Base-by-base conservation (phyloP, 92 coral and sea anemone genomes). In the Palythoa caribaeorum region DNA sequence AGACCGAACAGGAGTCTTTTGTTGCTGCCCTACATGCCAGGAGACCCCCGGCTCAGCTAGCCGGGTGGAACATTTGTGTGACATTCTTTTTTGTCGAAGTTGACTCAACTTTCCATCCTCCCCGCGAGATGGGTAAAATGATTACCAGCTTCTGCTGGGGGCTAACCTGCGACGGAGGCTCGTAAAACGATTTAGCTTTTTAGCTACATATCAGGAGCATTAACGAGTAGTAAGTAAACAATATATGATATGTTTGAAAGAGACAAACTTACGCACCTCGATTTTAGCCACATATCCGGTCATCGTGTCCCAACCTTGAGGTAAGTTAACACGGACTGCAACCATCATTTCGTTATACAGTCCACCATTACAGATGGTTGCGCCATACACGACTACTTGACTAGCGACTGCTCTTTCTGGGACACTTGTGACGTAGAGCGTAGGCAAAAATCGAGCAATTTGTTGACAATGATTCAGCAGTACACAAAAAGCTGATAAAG, bases 301-400 rank as follows among this genome's bases (percentile, higher is more conserved):
- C 7, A 0, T 17, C n/a, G 91, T 91, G 69, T 89, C 88, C 94
- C 96, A 93, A 16, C 96, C 96, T 35, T 79, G 65, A 1, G 96
- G 96, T 36, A 93, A 37, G 76, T 93, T 93, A 3, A 93, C 92
- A 2, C 90, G 91, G 20, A 81, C 94, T 39, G 72, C 39, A 9
- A 85, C 73, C 73, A 76, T 44, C 85, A 84, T 85, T 15, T 80
- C 76, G 65, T 88, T 20, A 88, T 89, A 91, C 66, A 91, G 53
- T 19, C 84, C 83, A 2, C 94, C 86, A 44, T 91, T 92, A 78
- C 96, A 93, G n/a, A 93, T 85, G n/a, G 92, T 91, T 4, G 96
- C 96, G 19, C 87, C 89, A 39, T 93, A 93, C 87, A 87, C 16
- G 40, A 93, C 60, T 3, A 84, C 91, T 15, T 88, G 79, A 71